Evolutionary conservation across 2,888 invertebrate species (phyloP).

Genomic region (Dasysyrphus albostriatus): DNA sequence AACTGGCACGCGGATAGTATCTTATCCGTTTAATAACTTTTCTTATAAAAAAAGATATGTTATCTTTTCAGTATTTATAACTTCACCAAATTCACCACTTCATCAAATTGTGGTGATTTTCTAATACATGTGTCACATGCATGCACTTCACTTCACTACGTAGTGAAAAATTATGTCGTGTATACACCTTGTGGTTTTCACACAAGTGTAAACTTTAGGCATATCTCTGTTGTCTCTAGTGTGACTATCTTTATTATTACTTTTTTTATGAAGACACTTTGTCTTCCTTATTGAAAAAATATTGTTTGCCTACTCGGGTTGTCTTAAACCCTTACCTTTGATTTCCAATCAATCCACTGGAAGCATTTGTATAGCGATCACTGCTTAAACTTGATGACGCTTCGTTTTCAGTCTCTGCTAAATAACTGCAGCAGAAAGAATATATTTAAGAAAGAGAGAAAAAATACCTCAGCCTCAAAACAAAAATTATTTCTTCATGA

Average conservation of each 20-base stretch:
- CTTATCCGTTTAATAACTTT: too few relatives aligned
- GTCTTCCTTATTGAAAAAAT: neutral
- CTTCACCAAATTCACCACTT: too few relatives aligned
- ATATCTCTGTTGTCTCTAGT: neutral
- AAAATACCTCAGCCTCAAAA: constrained; percentile 32
- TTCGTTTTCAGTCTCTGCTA: constrained; percentile 66
- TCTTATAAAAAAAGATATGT: too few relatives aligned
- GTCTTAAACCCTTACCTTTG: constrained; percentile 46
- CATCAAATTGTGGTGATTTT: too few relatives aligned
- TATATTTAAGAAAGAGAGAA: constrained; percentile 39
- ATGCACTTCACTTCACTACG: too few relatives aligned
- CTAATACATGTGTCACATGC: too few relatives aligned
- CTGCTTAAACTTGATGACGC: constrained; percentile 60
- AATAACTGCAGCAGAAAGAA: constrained; percentile 60
- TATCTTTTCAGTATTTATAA: too few relatives aligned
- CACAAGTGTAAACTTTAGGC: too few relatives aligned
- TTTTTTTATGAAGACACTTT: too few relatives aligned
- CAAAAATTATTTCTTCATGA: constrained; percentile 14
- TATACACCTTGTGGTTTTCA: too few relatives aligned
- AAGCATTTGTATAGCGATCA: constrained; percentile 64
- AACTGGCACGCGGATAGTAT: too few relatives aligned
- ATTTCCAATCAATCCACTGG: constrained; percentile 47
- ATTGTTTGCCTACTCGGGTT: constrained; percentile 3
- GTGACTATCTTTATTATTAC: neutral
- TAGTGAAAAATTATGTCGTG: too few relatives aligned